Evolutionary conservation across 2,888 invertebrate species (phyloP), one percentile per base, ranked within the genome.

Genomic region (Diogma glabrata): DNA sequence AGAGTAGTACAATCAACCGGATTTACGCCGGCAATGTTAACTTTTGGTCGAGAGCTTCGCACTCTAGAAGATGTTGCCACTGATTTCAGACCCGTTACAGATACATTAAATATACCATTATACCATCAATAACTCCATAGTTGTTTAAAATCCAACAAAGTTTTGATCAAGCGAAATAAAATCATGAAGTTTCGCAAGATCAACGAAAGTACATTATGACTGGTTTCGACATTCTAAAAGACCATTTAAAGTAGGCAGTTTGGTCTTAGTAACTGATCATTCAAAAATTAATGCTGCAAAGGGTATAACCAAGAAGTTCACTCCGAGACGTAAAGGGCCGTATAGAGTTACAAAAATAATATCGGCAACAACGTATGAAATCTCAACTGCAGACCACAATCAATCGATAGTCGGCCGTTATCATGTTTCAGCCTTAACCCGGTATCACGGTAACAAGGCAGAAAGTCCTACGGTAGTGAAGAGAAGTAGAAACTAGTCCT

Each of bases 1-100:
- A n/a, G n/a, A n/a, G n/a, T n/a, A n/a, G n/a, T n/a, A n/a, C n/a
- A n/a, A n/a, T n/a, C n/a, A n/a, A n/a, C n/a, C n/a, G n/a, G n/a
- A n/a, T n/a, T n/a, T n/a, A n/a, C n/a, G n/a, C n/a, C n/a, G n/a
- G n/a, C n/a, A n/a, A n/a, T n/a, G 61, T 1, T 67, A 2, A 67
- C 62, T 17, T 64, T 63, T 47, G 67, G 61, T 0, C 51, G 66
- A 48, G 64, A 69, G 53, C 43, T 67, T 1, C 53, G 67, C n/a
- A 61, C 63, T 1, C 49, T 59, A 1, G 60, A 61, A 52, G 67
- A 67, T 26, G 59, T 60, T 7, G 30, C 54, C 6, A 55, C 57
- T 38, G 63, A 65, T 50, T 43, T 63, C 4, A 52, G 57, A 47
- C 14, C 53, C 2, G 56, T 65, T 14, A 47, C 62, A 1, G 30